These are phyloP conservation scores for Eupeodes latifasciatus DNA, from an alignment of 2,888 invertebrate genomes.

Conservation along the genomic window DNA sequence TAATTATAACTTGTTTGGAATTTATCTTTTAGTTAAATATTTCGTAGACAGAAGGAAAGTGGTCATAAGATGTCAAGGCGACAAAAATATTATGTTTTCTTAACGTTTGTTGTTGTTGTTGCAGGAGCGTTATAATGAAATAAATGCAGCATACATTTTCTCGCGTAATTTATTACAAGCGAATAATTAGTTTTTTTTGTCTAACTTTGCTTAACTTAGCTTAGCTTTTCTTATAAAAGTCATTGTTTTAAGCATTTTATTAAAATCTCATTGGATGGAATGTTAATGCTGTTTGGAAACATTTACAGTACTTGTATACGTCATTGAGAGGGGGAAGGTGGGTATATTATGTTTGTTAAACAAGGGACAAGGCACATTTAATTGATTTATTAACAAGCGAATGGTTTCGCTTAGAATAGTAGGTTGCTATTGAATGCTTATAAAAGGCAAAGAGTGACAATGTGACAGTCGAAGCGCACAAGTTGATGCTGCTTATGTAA, in stretches of 20 bases:
- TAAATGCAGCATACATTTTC: constrained; percentile 27
- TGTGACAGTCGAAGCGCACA: constrained; percentile 24
- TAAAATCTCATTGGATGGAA: constrained; percentile 29
- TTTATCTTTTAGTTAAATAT: constrained; percentile 55
- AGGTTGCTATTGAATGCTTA: constrained; percentile 6
- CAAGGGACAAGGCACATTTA: constrained; percentile 36
- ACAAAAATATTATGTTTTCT: constrained; percentile 43
- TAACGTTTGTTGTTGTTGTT: not conserved
- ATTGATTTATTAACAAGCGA: constrained; percentile 63
- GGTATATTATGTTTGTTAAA: not conserved
- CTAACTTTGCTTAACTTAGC: not conserved
- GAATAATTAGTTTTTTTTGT: constrained; percentile 24
- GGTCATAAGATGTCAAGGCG: constrained; percentile 36
- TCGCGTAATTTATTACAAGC: constrained; percentile 30
- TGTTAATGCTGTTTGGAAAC: constrained; percentile 12
- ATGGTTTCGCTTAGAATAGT: constrained; percentile 29
- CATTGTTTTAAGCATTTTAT: constrained; percentile 36
- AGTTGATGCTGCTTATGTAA: constrained; percentile 5
- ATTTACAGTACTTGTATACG: too few species aligned
- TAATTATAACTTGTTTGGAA: constrained; percentile 63
- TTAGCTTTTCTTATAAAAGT: not conserved
- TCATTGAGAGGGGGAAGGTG: not conserved
- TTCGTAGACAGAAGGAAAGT: constrained; percentile 31
- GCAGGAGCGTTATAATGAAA: constrained; percentile 38
- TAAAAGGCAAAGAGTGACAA: not conserved